Evolutionary conservation across 2,888 invertebrate species (phyloP).

Genomic region (Agrypnus murinus): DNA sequence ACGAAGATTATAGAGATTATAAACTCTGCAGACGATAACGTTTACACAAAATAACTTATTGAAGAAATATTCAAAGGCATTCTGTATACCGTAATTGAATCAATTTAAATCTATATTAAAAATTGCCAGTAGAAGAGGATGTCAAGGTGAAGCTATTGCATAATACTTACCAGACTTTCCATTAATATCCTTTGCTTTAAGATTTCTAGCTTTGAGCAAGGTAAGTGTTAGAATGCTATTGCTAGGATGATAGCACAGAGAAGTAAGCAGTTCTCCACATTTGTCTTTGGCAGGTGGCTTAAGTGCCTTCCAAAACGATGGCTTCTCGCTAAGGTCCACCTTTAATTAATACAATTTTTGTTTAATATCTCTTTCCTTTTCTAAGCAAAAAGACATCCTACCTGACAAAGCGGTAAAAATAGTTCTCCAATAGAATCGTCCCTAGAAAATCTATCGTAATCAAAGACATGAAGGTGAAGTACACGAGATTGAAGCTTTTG

Average conservation of each 20-base stretch:
- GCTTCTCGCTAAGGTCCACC: constrained; percentile 94
- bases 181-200: constrained; percentile 97
- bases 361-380: too few relatives aligned
- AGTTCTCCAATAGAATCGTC: constrained; percentile 96
- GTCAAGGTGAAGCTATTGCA: constrained; percentile 5
- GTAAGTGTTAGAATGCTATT: constrained; percentile 94
- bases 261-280: constrained; percentile 92
- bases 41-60: too few relatives aligned
- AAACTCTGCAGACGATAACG: too few relatives aligned
- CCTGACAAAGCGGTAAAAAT: constrained; percentile 93
- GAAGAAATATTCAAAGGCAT: too few relatives aligned
- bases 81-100: too few relatives aligned
- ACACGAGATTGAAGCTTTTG: constrained; percentile 95
- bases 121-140: too few relatives aligned
- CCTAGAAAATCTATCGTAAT: constrained; percentile 94
- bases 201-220: constrained; percentile 92
- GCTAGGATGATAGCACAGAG: constrained; percentile 96
- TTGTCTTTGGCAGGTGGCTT: constrained; percentile 95
- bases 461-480: constrained; percentile 93
- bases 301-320: constrained; percentile 95
- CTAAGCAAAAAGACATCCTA: too few relatives aligned
- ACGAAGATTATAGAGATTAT: too few relatives aligned
- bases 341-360: constrained; percentile 73
- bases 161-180: constrained; percentile 87
- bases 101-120: too few relatives aligned